phyloP scores from a whole-genome alignment of 2,888 invertebrate genomes.

The Xestoiulus laeticollis region DNA sequence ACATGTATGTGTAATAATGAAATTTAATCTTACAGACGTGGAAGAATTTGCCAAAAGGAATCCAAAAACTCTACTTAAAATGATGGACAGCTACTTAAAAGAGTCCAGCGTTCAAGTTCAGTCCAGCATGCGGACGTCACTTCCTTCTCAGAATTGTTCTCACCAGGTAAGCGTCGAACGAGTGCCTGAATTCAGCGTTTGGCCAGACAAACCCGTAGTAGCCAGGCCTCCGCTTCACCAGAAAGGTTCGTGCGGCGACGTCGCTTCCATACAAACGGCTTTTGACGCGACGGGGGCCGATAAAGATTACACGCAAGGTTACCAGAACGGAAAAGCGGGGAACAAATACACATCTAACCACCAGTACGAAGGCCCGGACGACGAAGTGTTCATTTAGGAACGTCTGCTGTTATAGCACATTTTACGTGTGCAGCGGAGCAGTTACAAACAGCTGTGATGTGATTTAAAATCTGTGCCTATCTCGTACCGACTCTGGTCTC shows the following conservation, averaged over 20 bases:
- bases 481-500: no score
- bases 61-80: conserved; percentile 57
- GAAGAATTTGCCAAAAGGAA: conserved; percentile 61
- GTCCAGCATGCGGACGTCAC: neutral
- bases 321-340: neutral
- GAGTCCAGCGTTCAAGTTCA: neutral
- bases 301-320: neutral
- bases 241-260: neutral
- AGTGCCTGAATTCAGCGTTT: neutral
- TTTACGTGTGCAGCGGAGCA: neutral
- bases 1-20: no score
- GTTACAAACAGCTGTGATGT: neutral
- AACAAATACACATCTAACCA: neutral
- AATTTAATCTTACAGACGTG: conserved; percentile 63
- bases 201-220: neutral
- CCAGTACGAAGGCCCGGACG: neutral
- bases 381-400: neutral
- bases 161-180: neutral
- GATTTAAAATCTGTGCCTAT: neutral
- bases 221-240: neutral
- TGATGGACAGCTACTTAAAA: conserved; percentile 57
- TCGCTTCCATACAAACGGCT: neutral
- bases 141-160: neutral
- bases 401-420: neutral
- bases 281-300: neutral